Conservation (phyloP, 2,797 vertebrate genomes). For the Lutjanus argentimaculatus region DNA sequence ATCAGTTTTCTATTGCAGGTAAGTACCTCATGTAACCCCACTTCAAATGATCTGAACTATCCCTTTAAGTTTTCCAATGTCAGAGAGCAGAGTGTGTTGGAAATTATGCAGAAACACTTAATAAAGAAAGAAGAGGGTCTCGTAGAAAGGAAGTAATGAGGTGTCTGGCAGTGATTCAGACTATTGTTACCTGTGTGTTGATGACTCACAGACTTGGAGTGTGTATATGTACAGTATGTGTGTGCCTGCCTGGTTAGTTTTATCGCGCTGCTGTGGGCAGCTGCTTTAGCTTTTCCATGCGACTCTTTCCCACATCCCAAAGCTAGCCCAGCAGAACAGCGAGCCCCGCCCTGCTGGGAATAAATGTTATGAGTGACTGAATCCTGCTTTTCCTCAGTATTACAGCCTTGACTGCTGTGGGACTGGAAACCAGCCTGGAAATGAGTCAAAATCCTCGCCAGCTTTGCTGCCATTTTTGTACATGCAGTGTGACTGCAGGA, state of each 20-base stretch:
- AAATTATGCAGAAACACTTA: neutral
- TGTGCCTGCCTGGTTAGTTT: slow-evolving; percentile 34
- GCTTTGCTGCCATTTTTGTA: slow-evolving; percentile 68
- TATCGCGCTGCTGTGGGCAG: slow-evolving; percentile 33
- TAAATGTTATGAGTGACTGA: slow-evolving; percentile 55
- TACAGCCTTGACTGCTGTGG: slow-evolving; percentile 56
- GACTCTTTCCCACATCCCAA: slow-evolving; percentile 68
- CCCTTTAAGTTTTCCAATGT: neutral
- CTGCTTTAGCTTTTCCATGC: slow-evolving; percentile 58
- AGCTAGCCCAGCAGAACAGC: slow-evolving; percentile 39
- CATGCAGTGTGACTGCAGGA: slow-evolving; percentile 41
- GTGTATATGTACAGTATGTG: neutral
- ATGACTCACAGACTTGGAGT: slow-evolving; percentile 9
- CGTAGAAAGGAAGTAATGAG: slow-evolving; percentile 7
- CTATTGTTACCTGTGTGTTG: slow-evolving; percentile 41
- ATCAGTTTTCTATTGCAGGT: too few species aligned
- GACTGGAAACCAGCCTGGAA: slow-evolving; percentile 72
- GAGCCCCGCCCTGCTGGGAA: slow-evolving; percentile 72
- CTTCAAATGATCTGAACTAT: too few species aligned
- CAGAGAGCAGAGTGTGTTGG: slow-evolving; percentile 3
- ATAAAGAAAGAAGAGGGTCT: neutral
- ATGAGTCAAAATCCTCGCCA: slow-evolving; percentile 59
- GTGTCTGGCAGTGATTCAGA: slow-evolving; percentile 35
- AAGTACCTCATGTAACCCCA: too few species aligned
- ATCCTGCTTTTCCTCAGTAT: slow-evolving; percentile 46